Evolutionary conservation across 1,140 invertebrate species (phyloP), one percentile per base, ranked within the genome.

Genomic region (Eumeta japonica): DNA sequence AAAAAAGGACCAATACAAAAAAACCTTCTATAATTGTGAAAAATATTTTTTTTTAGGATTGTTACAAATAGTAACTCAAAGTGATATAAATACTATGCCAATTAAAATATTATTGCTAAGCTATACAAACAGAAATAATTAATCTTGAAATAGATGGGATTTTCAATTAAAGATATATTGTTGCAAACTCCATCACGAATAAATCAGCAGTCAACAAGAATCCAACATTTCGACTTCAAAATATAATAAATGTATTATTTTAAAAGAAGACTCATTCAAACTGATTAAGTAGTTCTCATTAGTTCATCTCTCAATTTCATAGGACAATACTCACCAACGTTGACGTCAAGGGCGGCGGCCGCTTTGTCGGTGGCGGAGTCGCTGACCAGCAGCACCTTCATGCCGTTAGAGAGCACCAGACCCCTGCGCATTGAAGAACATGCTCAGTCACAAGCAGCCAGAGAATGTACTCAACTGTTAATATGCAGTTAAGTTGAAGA

Each of bases 351-450:
- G 10, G 93, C 85, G 19, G 92, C 94, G 2, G 94, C 92, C 30
- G 92, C 91, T 61, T 96, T 97, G 60, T 98, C 94, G 0, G 94
- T 97, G 2, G 77, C 81, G 4, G 86, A 80, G 79, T 98, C 94
- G 65, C 91, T 95, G 38, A 97, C 86, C 0, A 98, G 71, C 13
- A 98, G 58, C 3, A 96, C 86, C 75, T 92, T 94, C 58, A 98
- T 77, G 19, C 86, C 81, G 80, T 98, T 98, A 2, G 77, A 73
- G 9, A 98, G 70, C 39, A 88, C 75, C 10, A 98, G 66, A 2
- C 92, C 94, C 46, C 74, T 76, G 55, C n/a, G n/a, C n/a, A n/a
- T n/a, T n/a, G n/a, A n/a, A n/a, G n/a, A n/a, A n/a, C n/a, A n/a
- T n/a, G n/a, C n/a, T n/a, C n/a, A n/a, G n/a, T n/a, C n/a, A n/a